These are phyloP conservation scores for Atlantisia rogersi DNA, from an alignment of 2,113 vertebrate species.

Conservation along the genomic window DNA sequence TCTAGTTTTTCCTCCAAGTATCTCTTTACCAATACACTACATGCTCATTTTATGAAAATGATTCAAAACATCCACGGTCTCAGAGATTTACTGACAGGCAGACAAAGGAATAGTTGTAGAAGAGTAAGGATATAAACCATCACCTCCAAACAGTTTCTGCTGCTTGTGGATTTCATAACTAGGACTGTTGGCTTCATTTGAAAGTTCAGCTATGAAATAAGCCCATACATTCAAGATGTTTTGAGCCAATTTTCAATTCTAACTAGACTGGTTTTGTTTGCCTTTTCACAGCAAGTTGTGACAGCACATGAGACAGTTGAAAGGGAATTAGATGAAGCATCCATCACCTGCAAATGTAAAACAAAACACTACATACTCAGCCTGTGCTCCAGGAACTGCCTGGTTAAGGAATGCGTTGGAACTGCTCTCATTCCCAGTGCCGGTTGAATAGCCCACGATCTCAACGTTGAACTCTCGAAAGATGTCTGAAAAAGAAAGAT, in stretches of 20 bases:
- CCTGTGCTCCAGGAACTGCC: conserved; percentile 85
- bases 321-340: conserved; percentile 13
- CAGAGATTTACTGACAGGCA: neutral
- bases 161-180: neutral
- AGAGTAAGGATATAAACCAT: neutral
- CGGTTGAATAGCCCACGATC: conserved; percentile 80
- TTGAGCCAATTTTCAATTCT: neutral
- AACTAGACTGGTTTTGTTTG: conserved; percentile 41
- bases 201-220: neutral
- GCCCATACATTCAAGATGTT: neutral
- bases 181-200: neutral
- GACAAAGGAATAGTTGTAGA: neutral
- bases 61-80: neutral
- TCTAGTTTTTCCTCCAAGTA: neutral
- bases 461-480: conserved; percentile 81
- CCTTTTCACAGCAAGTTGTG: conserved; percentile 38
- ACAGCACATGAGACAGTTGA: conserved; percentile 11
- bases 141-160: neutral
- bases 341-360: neutral
- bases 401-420: conserved; percentile 84
- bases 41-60: neutral
- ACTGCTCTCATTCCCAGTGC: conserved; percentile 48
- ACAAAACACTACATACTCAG: conserved; percentile 64
- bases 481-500: conserved; percentile 82
- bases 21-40: neutral